Conservation (phyloP, 2,113 vertebrate genomes). For the Stegostoma tigrinum region DNA sequence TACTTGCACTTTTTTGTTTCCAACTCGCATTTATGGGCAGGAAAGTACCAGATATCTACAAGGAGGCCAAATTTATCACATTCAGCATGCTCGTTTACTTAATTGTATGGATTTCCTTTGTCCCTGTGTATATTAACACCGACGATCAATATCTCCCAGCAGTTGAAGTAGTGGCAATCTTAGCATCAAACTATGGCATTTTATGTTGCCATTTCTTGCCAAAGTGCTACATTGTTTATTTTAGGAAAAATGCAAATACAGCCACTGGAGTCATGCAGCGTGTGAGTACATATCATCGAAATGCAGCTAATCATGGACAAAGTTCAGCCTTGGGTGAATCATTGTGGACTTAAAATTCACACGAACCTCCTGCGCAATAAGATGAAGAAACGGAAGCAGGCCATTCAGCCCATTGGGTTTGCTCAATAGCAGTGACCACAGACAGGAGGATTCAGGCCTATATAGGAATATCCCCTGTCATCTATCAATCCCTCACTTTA, state of each 20-base stretch:
- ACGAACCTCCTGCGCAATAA: no score
- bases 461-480: no score
- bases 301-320: background rate
- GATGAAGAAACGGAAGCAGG: no score
- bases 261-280: no score
- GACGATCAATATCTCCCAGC: constrained; percentile 21
- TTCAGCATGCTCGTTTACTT: constrained; percentile 39
- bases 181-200: constrained; percentile 38
- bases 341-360: background rate
- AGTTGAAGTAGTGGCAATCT: constrained; percentile 28
- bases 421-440: no score
- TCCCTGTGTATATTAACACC: constrained; percentile 15
- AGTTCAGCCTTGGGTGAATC: background rate
- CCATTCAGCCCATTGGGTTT: no score
- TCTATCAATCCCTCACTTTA: no score
- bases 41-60: constrained; percentile 36
- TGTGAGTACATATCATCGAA: background rate
- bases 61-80: constrained; percentile 38
- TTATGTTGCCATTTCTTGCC: constrained; percentile 39
- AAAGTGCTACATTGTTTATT: constrained; percentile 37
- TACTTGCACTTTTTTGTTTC: constrained; percentile 37
- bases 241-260: constrained; percentile 34
- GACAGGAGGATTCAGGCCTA: no score
- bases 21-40: constrained; percentile 32
- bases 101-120: constrained; percentile 35